Evolutionary conservation across 2,888 invertebrate genomes (phyloP).

Genomic region (Suillia variegata): DNA sequence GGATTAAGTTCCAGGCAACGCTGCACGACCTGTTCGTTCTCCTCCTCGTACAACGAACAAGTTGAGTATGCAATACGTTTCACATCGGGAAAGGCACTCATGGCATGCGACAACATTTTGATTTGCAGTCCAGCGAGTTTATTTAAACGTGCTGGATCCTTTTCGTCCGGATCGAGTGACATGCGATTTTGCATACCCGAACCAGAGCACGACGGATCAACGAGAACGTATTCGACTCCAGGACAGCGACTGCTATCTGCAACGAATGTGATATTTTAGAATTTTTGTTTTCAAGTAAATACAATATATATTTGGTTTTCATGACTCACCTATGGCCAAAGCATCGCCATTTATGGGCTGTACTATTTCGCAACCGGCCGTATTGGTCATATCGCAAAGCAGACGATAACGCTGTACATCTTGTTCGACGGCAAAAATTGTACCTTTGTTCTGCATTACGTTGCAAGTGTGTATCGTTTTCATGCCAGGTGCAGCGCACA

Average conservation of each 20-base stretch:
- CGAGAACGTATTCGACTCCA: slow-evolving; percentile 85
- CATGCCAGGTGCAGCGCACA: slow-evolving; percentile 98
- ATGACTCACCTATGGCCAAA: slow-evolving; percentile 66
- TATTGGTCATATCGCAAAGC: slow-evolving; percentile 69
- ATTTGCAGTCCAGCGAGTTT: slow-evolving; percentile 80
- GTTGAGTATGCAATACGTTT: slow-evolving; percentile 94
- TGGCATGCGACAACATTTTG: slow-evolving; percentile 83
- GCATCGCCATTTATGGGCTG: slow-evolving; percentile 74
- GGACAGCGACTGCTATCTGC: slow-evolving; percentile 45
- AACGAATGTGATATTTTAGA: too few species aligned
- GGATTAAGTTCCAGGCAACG: slow-evolving; percentile 53
- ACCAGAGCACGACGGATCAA: slow-evolving; percentile 97
- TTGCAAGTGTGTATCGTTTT: slow-evolving; percentile 91
- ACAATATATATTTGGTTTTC: not conserved
- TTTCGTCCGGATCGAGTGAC: slow-evolving; percentile 62
- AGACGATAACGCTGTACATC: slow-evolving; percentile 69
- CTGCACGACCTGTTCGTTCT: slow-evolving; percentile 86
- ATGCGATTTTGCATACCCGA: slow-evolving; percentile 75
- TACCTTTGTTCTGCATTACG: slow-evolving; percentile 77
- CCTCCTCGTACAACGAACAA: slow-evolving; percentile 86
- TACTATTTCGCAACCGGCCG: slow-evolving; percentile 72
- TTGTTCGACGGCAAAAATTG: slow-evolving; percentile 83
- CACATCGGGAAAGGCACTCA: slow-evolving; percentile 80
- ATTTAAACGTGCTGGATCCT: slow-evolving; percentile 65
- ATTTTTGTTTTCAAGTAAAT: too few species aligned